Conservation (phyloP, 2,797 vertebrate genomes). For the Ctenochaetus hawaiiensis region DNA sequence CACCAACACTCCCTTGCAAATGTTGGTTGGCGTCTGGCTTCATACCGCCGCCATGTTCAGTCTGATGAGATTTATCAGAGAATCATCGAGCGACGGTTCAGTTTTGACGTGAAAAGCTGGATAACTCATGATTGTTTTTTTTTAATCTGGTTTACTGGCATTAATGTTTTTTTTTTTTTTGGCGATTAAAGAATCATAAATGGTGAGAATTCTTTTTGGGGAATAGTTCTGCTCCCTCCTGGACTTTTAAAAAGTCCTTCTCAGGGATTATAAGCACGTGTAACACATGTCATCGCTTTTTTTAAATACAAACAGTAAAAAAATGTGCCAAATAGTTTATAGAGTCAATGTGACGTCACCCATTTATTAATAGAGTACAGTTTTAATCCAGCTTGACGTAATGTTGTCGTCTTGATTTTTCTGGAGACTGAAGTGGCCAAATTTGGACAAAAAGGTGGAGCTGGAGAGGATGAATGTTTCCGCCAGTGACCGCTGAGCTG, state of each 20-base stretch:
- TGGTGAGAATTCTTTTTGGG: constrained; percentile 33
- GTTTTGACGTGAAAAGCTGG: constrained; percentile 4
- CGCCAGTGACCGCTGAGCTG: too few relatives aligned
- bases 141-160: constrained; percentile 19
- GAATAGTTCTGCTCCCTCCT: constrained; percentile 20
- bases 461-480: too few relatives aligned
- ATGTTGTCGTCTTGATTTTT: too few relatives aligned
- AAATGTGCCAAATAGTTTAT: background rate
- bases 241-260: constrained; percentile 38
- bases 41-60: constrained; percentile 30
- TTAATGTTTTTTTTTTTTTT: constrained; percentile 12
- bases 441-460: too few relatives aligned
- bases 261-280: background rate
- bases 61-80: constrained; percentile 45
- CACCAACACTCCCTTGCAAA: constrained; percentile 43
- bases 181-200: background rate
- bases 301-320: background rate
- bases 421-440: too few relatives aligned
- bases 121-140: background rate
- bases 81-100: constrained; percentile 31
- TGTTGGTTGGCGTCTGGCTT: constrained; percentile 40
- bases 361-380: too few relatives aligned
- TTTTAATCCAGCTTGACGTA: too few relatives aligned
- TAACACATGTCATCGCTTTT: background rate
- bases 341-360: too few relatives aligned